Conservation (phyloP, 2,113 vertebrate species). For the Sylvietta virens region DNA sequence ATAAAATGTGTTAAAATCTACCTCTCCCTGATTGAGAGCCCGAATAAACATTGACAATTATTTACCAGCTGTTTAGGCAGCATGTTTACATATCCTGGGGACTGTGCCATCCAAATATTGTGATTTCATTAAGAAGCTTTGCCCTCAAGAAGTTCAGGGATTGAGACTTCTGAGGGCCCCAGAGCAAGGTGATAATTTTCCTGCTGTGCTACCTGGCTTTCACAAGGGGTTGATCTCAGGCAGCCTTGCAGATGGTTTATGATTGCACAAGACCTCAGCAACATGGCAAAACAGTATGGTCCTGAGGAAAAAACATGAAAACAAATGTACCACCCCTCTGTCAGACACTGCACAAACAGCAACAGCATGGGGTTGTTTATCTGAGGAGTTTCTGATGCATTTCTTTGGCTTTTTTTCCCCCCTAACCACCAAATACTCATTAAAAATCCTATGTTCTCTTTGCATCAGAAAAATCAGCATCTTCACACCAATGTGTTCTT, state of each 20-base stretch:
- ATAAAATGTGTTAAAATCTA: background rate
- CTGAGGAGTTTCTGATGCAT: background rate
- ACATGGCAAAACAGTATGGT: background rate
- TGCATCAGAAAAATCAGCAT: background rate
- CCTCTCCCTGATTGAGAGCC: background rate
- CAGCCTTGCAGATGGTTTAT: background rate
- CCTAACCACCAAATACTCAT: background rate
- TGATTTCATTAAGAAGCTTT: slow-evolving; percentile 50
- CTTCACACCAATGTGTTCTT: background rate
- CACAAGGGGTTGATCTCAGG: background rate
- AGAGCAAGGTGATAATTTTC: background rate
- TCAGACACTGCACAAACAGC: background rate
- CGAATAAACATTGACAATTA: slow-evolving; percentile 44
- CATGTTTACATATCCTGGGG: slow-evolving; percentile 28
- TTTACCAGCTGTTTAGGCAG: slow-evolving; percentile 52
- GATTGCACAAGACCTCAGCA: background rate
- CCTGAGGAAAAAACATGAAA: background rate
- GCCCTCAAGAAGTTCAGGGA: slow-evolving; percentile 3
- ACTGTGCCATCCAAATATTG: slow-evolving; percentile 40
- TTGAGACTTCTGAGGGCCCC: background rate
- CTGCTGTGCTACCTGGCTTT: background rate
- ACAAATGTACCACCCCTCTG: background rate
- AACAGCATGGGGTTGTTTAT: background rate
- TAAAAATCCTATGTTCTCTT: background rate
- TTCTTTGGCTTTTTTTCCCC: background rate